Conservation (phyloP, 2,888 invertebrate genomes). For the Tubiluchus corallicola region DNA sequence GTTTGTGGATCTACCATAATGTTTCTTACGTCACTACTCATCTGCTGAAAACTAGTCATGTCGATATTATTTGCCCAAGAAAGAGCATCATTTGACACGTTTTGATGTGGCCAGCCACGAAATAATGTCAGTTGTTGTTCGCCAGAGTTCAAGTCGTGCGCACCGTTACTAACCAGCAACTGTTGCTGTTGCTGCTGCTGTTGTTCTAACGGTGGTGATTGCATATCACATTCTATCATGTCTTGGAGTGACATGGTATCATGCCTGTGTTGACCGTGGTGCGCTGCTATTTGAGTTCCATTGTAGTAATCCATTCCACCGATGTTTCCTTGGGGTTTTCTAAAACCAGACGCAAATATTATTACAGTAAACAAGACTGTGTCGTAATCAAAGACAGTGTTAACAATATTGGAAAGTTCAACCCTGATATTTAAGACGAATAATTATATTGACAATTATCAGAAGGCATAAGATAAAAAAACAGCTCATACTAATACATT, state of each 20-base stretch:
- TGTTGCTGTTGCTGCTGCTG: slow-evolving; percentile 18
- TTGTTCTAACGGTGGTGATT: slow-evolving; percentile 60
- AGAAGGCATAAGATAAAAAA: no score
- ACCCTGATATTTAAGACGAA: no score
- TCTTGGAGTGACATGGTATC: slow-evolving; percentile 45
- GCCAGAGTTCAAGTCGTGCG: background rate
- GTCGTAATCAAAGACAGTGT: no score
- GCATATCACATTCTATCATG: slow-evolving; percentile 74
- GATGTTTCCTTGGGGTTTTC: no score
- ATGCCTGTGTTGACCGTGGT: slow-evolving; percentile 1
- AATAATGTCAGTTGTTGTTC: slow-evolving; percentile 44
- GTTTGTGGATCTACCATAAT: slow-evolving; percentile 14
- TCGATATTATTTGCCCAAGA: slow-evolving; percentile 10
- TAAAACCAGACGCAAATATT: no score
- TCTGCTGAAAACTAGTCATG: slow-evolving; percentile 9
- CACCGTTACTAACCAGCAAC: no score
- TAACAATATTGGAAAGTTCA: no score
- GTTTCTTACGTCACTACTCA: slow-evolving; percentile 12
- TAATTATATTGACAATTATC: no score
- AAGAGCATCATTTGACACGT: slow-evolving; percentile 9
- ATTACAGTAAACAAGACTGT: no score
- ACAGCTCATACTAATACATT: no score
- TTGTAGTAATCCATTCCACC: slow-evolving; percentile 14
- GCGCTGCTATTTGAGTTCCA: no score
- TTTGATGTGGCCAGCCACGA: slow-evolving; percentile 21